A percentile compares a stretch with the other conserved stretches of the same genome.
Conservation (phyloP, 2,113 vertebrate species). For the Ia io region DNA sequence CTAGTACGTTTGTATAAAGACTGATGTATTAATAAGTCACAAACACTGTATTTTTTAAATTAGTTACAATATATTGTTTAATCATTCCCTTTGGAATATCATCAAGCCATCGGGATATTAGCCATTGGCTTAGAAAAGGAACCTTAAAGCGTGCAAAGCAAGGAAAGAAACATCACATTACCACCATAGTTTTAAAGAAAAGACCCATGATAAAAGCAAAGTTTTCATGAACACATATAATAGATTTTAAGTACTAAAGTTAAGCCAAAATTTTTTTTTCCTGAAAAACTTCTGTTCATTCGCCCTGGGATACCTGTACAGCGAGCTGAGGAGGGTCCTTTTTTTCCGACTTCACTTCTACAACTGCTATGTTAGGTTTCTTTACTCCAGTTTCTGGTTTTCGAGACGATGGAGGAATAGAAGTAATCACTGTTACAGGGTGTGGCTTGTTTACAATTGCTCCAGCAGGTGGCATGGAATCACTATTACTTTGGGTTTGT, state of each 20-base stretch:
- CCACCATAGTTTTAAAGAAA: conserved; percentile 1
- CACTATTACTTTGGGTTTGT: conserved; percentile 82
- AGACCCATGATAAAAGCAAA: background rate
- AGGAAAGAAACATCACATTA: background rate
- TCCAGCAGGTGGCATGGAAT: conserved; percentile 75
- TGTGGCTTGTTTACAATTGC: conserved; percentile 73
- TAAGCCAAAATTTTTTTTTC: background rate
- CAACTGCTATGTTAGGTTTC: conserved; percentile 81
- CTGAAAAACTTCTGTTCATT: background rate
- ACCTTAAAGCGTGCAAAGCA: background rate
- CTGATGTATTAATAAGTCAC: background rate
- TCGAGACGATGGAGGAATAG: conserved; percentile 76
- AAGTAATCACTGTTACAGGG: conserved; percentile 81
- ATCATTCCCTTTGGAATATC: background rate
- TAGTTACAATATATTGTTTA: background rate
- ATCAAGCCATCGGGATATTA: background rate
- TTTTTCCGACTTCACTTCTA: conserved; percentile 82
- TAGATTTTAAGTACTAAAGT: background rate
- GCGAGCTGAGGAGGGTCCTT: conserved; percentile 83
- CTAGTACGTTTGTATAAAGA: background rate
- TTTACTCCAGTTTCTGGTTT: conserved; percentile 69
- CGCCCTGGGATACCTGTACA: conserved; percentile 84
- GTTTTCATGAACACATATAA: background rate
- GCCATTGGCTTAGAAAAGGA: background rate
- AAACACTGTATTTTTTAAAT: background rate